Percentiles rank a stretch among this genome's conserved stretches.
Conservation (phyloP, 2,888 invertebrate species). For the Drosophila merina region DNA sequence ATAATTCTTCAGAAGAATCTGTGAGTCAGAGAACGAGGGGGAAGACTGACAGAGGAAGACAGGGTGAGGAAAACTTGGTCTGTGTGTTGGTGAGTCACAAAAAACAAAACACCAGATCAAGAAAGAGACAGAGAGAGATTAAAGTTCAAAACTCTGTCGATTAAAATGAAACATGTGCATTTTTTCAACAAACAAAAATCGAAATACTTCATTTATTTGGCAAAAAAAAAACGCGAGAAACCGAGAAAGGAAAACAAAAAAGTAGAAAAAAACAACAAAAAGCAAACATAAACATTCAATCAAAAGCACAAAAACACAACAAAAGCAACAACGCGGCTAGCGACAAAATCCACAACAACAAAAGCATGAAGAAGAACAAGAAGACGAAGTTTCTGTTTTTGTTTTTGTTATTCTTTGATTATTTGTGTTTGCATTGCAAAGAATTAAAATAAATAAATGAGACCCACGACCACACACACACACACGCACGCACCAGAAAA, state of each 20-base stretch:
- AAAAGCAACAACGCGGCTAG: conserved; percentile 13
- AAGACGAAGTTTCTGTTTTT: conserved; percentile 7
- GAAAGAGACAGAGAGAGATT: background rate
- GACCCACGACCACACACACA: conserved; percentile 19
- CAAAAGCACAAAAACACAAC: conserved; percentile 1
- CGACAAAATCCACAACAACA: conserved; percentile 27
- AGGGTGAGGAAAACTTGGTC: no score
- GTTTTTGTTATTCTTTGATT: conserved; percentile 39
- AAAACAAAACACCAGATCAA: background rate
- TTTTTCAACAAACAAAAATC: no score
- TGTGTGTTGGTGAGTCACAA: conserved; percentile 12
- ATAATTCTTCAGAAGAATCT: conserved; percentile 50
- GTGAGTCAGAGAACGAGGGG: conserved; percentile 23
- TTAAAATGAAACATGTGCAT: background rate
- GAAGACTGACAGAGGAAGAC: background rate
- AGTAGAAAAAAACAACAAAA: conserved; percentile 8
- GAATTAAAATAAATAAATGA: conserved; percentile 53
- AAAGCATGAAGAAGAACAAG: conserved; percentile 7
- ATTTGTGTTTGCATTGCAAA: conserved; percentile 37
- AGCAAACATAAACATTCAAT: conserved; percentile 8
- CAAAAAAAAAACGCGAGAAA: conserved; percentile 4
- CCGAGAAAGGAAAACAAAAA: no score
- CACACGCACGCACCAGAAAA: conserved; percentile 49
- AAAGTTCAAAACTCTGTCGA: background rate
- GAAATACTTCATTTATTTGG: background rate